Base-by-base conservation (phyloP, 2,888 invertebrate species). In the Thyatira batis region DNA sequence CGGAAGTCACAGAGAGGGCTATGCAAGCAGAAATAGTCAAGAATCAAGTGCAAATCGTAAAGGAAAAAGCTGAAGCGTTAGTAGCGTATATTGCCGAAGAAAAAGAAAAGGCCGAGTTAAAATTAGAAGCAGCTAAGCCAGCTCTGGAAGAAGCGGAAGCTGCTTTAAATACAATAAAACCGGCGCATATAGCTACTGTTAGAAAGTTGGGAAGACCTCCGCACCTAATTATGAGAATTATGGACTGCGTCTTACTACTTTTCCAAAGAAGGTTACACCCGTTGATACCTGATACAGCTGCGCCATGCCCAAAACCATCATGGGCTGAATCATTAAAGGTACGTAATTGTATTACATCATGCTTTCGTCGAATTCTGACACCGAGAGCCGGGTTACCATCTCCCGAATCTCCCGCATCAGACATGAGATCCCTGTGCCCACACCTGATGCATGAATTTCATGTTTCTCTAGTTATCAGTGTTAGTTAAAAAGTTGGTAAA, bases 251-350 rank as follows among this genome's bases (percentile, higher is more conserved):
- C 0, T 82, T 98, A 68, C 96, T 99, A 69, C 89, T 99, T 21
- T 99, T 99, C 80, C 98, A 98, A 92, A 94, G 97, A 60, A 96
- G 95, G 84, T 80, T 98, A 46, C 97, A 98, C 80, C 94, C 97
- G 0, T 94, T 97, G 4, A 94, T 95, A 67, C 93, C 95, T 3
- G 99, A 99, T 80, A 94, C 95, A 0, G 94, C 97, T 27, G 94
- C 95, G 0, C 94, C 95, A 0, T 97, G 97, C 78, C 96, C 97
- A 0, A 98, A 98, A 77, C 98, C 99, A 2, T 98, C 98, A 0
- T 99, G 99, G 99, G 95, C 96, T 6, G 99, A 99, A 83, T 98
- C 98, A 0, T 89, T 99, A 45, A 99, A 98, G 93, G 96, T 95
- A n/a, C n/a, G n/a, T n/a, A n/a, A n/a, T n/a, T n/a, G n/a, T n/a